Base-by-base conservation (phyloP, 2,797 vertebrate species). In the Syngnathus acus region DNA sequence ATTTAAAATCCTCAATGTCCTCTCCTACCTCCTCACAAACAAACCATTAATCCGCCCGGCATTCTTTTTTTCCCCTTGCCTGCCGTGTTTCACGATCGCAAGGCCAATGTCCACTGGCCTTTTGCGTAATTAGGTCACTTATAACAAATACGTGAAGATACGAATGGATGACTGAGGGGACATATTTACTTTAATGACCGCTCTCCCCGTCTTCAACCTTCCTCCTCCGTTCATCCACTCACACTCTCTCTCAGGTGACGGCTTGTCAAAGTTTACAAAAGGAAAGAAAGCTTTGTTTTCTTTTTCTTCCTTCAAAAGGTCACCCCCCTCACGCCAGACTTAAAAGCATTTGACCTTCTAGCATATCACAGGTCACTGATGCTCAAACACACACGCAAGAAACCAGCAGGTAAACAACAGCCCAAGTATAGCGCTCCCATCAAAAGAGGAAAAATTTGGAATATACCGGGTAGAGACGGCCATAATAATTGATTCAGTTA, bases 171-270 rank as follows among this genome's bases (percentile, higher is more conserved):
- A 55, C 77, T 76, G 75, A 84, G 75, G 79, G 80, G 80, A 84
- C 82, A 81, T 85, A 84, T 86, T 86, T 83, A 84, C 81, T 85
- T 84, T 84, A 88, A 87, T 87, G 82, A 78, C 68, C 45, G 62
- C 73, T 78, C 81, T 78, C 67, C 17, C 76, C 78, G 78, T 80
- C 78, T 77, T 71, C 67, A 59, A 72, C 73, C 63, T 71, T 79
- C 78, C 70, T 76, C 74, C 72, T 66, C 64, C 53, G 67, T 67
- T 72, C 68, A 68, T 74, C 64, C 65, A 9, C 70, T 76, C 21
- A 38, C 51, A 72, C 48, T 13, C 60, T 43, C 42, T 69, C 74
- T 54, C 69, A 7, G 32, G 76, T 71, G 80, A 78, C 63, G 0
- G 45, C 16, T 67, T 26, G 63, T 74, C 75, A 48, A 63, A 72